These are phyloP conservation scores for Andrena minutula DNA, from an alignment of 2,888 invertebrate species.

Conservation along the genomic window DNA sequence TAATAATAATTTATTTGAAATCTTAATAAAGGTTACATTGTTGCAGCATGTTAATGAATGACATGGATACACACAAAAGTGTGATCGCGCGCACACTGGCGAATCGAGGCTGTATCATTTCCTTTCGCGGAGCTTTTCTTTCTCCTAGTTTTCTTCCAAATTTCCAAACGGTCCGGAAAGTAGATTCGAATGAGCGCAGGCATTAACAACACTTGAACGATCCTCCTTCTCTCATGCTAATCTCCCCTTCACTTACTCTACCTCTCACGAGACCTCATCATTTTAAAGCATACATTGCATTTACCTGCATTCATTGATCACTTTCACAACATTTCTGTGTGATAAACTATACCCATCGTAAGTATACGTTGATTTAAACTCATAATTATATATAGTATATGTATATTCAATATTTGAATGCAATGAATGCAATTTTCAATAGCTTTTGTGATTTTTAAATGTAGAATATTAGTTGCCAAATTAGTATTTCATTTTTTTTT, in stretches of 20 bases:
- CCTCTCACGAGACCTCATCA: conserved; percentile 34
- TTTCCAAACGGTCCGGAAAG: conserved; percentile 35
- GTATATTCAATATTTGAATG: conserved; percentile 34
- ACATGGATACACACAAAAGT: conserved; percentile 75
- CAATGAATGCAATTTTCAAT: conserved; percentile 46
- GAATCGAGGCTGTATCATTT: conserved; percentile 67
- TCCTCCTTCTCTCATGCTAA: conserved; percentile 31
- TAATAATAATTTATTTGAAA: conserved; percentile 43
- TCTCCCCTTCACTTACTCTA: conserved; percentile 30
- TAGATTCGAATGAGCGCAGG: conserved; percentile 43
- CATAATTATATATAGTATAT: conserved; percentile 11
- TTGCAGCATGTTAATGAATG: conserved; percentile 82
- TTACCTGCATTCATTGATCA: conserved; percentile 57
- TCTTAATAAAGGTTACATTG: conserved; percentile 79
- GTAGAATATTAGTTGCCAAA: neutral
- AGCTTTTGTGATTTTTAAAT: conserved; percentile 10
- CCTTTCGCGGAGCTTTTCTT: conserved; percentile 50
- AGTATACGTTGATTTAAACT: conserved; percentile 61
- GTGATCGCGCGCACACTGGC: conserved; percentile 75
- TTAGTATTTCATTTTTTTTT: neutral
- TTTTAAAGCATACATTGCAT: conserved; percentile 55
- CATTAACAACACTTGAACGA: conserved; percentile 42
- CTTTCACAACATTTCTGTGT: conserved; percentile 61
- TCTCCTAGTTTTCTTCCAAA: conserved; percentile 26
- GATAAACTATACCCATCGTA: conserved; percentile 71